These are phyloP conservation scores for Leptocoma aspasia DNA, from an alignment of 2,113 vertebrate species.

Conservation along the genomic window DNA sequence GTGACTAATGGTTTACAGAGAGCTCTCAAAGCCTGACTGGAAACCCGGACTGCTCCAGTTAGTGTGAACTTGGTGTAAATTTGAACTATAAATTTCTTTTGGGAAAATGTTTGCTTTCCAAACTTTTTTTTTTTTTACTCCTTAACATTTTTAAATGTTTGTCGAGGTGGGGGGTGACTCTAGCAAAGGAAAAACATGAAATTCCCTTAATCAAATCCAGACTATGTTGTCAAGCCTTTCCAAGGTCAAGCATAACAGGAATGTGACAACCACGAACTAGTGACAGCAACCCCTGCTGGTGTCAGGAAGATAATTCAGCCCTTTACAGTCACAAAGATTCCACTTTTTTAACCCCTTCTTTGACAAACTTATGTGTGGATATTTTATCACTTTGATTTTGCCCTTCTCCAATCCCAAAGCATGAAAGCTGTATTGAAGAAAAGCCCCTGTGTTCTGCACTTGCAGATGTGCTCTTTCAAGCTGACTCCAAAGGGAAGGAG, in stretches of 20 bases:
- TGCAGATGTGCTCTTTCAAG: not conserved
- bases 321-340: not conserved
- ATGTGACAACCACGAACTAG: conserved; percentile 64
- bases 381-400: not conserved
- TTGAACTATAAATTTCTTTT: conserved; percentile 81
- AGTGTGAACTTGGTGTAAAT: conserved; percentile 78
- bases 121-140: conserved; percentile 44
- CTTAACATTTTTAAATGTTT: conserved; percentile 74
- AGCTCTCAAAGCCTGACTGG: conserved; percentile 63
- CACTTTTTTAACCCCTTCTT: conserved; percentile 23
- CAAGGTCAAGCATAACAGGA: conserved; percentile 73
- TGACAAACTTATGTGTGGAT: not conserved
- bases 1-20: conserved; percentile 79
- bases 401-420: not conserved
- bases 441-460: not conserved
- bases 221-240: conserved; percentile 63
- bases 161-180: conserved; percentile 74
- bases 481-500: not conserved
- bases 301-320: conserved; percentile 54
- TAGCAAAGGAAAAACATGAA: conserved; percentile 71
- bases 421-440: not conserved
- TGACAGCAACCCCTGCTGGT: conserved; percentile 71
- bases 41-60: conserved; percentile 73
- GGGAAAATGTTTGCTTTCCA: conserved; percentile 75
- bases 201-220: conserved; percentile 78